These are phyloP conservation scores for Parus major DNA, from an alignment of 2,113 vertebrate species.

Conservation along the genomic window DNA sequence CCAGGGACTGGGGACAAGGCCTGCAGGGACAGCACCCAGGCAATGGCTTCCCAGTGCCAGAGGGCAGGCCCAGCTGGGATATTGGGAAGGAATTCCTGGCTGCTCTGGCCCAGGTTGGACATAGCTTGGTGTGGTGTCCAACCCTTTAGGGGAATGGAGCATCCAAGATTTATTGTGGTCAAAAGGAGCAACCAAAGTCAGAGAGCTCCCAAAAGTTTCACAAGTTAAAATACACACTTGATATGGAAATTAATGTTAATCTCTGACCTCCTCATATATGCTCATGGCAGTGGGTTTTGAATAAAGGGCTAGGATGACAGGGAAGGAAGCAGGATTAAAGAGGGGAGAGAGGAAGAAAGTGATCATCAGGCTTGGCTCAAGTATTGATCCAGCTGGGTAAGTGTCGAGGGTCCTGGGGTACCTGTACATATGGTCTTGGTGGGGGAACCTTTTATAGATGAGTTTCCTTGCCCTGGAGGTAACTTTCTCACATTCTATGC, in stretches of 20 bases:
- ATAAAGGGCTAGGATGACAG: neutral
- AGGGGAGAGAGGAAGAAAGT: neutral
- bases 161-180: neutral
- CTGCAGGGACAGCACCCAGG: neutral
- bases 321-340: neutral
- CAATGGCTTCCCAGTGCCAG: neutral
- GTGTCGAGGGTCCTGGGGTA: neutral
- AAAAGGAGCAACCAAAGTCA: neutral
- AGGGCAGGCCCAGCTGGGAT: neutral
- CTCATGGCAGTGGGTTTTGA: neutral
- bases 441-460: neutral
- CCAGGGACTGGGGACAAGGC: neutral
- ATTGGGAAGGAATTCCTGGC: rapidly evolving
- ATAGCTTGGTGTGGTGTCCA: neutral
- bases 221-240: neutral
- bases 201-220: neutral
- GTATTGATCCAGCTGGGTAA: neutral
- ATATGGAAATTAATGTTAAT: neutral
- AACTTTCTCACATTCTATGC: neutral
- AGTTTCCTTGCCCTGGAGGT: neutral
- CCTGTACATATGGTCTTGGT: neutral
- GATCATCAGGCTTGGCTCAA: neutral
- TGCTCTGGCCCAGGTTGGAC: neutral
- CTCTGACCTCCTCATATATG: neutral
- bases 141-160: neutral